A percentile compares a stretch with the other conserved stretches of the same genome.
Conservation (phyloP, 2,797 vertebrate species). For the Lagodon rhomboides region DNA sequence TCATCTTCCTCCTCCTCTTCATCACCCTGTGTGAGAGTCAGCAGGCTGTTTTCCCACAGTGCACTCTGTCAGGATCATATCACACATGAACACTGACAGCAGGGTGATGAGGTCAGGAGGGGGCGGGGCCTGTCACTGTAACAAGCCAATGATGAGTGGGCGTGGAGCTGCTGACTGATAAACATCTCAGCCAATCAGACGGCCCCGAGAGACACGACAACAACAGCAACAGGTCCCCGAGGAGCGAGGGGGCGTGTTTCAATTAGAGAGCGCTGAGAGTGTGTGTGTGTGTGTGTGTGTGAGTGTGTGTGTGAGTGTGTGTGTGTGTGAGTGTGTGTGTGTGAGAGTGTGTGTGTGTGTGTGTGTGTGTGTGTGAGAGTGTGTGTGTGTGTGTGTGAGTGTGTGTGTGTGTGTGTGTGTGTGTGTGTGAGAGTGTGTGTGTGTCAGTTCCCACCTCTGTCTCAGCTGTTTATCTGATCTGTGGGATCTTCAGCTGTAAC, state of each 20-base stretch:
- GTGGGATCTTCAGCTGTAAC: no score
- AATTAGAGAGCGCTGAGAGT: constrained; percentile 33
- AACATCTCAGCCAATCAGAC: constrained; percentile 12
- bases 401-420: no score
- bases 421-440: no score
- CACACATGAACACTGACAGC: neutral
- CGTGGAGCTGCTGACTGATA: constrained; percentile 8
- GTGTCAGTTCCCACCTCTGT: no score
- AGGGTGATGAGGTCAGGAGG: neutral
- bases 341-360: no score
- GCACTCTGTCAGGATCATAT: neutral
- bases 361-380: no score
- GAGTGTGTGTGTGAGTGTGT: no score
- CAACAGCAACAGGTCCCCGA: constrained; percentile 68
- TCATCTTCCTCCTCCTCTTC: neutral
- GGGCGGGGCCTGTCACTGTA: constrained; percentile 2
- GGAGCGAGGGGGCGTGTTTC: constrained; percentile 65
- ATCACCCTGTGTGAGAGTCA: neutral
- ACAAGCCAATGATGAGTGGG: constrained; percentile 7
- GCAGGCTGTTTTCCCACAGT: neutral
- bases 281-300: no score
- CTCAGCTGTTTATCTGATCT: no score
- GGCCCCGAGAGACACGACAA: constrained; percentile 7
- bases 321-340: no score
- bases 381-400: no score